Conservation (phyloP, 2,797 vertebrate genomes). For the Anabacerthia variegaticeps region DNA sequence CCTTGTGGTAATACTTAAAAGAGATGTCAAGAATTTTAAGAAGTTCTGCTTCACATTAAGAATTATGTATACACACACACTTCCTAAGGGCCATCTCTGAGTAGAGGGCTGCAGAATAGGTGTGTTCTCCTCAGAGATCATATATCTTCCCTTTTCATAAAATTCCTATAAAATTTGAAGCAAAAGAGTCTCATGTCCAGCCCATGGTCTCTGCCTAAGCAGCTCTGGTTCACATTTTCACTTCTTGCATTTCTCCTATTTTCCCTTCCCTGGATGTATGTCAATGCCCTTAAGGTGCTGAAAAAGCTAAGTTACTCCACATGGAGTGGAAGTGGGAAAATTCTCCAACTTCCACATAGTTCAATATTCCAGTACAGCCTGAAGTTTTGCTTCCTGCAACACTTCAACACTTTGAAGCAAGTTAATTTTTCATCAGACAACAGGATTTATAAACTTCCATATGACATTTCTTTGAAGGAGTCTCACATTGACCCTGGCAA, state of each 20-base stretch:
- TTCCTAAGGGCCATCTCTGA: background rate
- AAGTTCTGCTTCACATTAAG: background rate
- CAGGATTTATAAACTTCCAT: background rate
- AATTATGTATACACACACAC: background rate
- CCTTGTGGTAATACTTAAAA: background rate
- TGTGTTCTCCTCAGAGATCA: background rate
- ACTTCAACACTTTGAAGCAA: constrained; percentile 16
- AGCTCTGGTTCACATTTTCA: constrained; percentile 48
- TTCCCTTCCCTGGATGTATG: constrained; percentile 24
- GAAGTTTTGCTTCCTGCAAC: background rate
- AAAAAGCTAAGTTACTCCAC: constrained; percentile 52
- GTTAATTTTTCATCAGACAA: background rate
- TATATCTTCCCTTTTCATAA: background rate
- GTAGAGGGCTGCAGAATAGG: background rate
- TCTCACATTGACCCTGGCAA: background rate
- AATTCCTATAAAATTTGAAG: background rate
- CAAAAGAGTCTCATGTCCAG: background rate
- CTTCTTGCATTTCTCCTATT: constrained; percentile 44
- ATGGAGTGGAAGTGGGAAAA: constrained; percentile 18
- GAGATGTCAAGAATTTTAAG: background rate
- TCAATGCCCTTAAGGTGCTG: constrained; percentile 59
- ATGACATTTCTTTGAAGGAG: background rate
- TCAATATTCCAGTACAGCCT: background rate
- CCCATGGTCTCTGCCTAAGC: background rate
- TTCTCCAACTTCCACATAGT: background rate